Evolutionary conservation across 2,888 invertebrate species (phyloP), one percentile per base, ranked within the genome.

Genomic region (Dromius quadrimaculatus): DNA sequence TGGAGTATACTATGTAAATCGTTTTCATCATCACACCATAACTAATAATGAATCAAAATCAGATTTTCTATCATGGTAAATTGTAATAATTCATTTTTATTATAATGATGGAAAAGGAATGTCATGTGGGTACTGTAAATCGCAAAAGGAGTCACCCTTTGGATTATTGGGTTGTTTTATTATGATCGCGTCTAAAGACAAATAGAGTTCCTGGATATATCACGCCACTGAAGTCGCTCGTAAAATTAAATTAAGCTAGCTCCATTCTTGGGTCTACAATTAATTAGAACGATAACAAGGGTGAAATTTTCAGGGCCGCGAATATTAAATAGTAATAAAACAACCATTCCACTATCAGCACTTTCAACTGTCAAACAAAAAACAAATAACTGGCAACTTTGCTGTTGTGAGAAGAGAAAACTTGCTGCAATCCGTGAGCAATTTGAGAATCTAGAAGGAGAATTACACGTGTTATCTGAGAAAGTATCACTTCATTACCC

Each of bases 401-500:
- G 36, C 36, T n/a, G 36, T 36, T 36, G 36, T 36, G 19, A 1
- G 20, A n/a, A 23, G n/a, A 11, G 36, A 8, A 36, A 2, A 11
- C 36, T 3, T 11, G 36, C 15, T 41, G 41, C 13, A 41, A 15
- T 41, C 15, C 41, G 41, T 15, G 15, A 11, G 13, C 50, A 23
- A 23, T 54, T 54, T 54, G 50, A 15, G 50, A 54, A 54, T 28
- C 8, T 9, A 9, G 22, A 5, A 20, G 50, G 50, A 54, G 50
- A 54, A 54, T 54, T 54, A 54, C 50, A 54, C 50, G 50, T 54
- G 28, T 54, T 54, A 54, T 54, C 50, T 54, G 50, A 5, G 15
- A 28, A 20, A 54, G 50, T 54, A 54, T 54, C 50, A 54, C 50
- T 54, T 54, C 50, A 54, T 54, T 54, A 54, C 50, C 50, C 50